phyloP scores from a whole-genome alignment of 23 tunicate species.

The Phallusia fumigata region DNA sequence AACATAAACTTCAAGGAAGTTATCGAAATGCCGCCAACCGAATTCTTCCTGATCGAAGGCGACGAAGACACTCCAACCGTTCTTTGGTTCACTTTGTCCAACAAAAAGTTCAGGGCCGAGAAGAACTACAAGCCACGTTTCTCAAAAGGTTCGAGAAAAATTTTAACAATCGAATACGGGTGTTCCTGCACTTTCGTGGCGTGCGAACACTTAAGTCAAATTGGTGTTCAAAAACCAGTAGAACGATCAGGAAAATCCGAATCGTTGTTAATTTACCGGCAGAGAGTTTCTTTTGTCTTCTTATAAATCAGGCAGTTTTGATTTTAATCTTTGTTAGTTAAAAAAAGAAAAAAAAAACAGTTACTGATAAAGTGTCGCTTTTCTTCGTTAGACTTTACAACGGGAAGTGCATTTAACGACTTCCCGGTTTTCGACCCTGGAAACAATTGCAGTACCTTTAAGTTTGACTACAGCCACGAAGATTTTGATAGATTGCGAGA shows the following conservation, averaged over 20 bases:
- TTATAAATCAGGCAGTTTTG: too few species aligned
- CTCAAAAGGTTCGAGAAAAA: background rate
- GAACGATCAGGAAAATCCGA: too few species aligned
- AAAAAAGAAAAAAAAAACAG: too few species aligned
- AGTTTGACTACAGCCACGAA: constrained; percentile 30
- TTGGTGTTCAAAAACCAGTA: too few species aligned
- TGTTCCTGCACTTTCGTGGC: too few species aligned
- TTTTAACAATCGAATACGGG: too few species aligned
- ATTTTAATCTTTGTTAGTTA: too few species aligned
- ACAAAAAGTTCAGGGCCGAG: constrained; percentile 27
- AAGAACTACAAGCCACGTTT: constrained; percentile 42
- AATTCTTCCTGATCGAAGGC: constrained; percentile 39
- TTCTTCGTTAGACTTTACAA: background rate
- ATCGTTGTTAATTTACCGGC: too few species aligned
- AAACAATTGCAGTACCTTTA: constrained; percentile 31
- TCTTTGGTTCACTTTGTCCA: constrained; percentile 62
- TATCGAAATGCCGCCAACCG: constrained; percentile 36
- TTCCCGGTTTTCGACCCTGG: constrained; percentile 41
- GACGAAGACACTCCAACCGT: constrained; percentile 52
- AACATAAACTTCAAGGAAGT: constrained; percentile 32
- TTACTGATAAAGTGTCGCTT: too few species aligned
- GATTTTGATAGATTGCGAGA: constrained; percentile 57
- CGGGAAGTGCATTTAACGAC: constrained; percentile 29
- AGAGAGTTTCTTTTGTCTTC: too few species aligned
- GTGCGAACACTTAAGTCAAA: too few species aligned